Base-by-base conservation (phyloP, 2,113 vertebrate species). In the Gymnocephalus cernua region DNA sequence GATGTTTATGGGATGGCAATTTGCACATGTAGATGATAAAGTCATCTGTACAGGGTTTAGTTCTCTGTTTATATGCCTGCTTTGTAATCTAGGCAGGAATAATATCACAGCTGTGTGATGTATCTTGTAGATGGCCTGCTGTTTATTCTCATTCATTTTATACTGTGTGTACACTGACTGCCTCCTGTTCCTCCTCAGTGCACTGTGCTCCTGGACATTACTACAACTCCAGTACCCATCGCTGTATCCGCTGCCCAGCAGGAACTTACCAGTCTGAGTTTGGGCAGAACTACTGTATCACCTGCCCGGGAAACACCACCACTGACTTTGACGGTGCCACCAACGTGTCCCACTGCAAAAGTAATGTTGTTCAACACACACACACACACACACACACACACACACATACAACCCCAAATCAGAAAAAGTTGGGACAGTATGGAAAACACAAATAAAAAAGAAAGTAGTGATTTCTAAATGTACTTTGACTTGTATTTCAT, bases 291-390 rank as follows among this genome's bases (percentile, higher is more conserved):
- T 97, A 97, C 94, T 99, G 98, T 82, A 97, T 98, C 83, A 90
- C 96, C 79, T 99, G 98, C 44, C 97, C 98, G 0, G 98, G 98
- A 74, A 98, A 99, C 94, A 98, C 98, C 72, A 98, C 97, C 86
- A 98, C 97, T 0, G 98, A 99, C 95, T 99, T 98, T 0, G 97
- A 99, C 0, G 98, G 98, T 3, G 98, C 97, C 69, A 99, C 97
- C 88, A 97, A 96, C 0, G 97, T 99, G 56, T 95, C 96, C 82
- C 97, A 99, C 84, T 99, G 98, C 96, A 99, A 99, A 95, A 99
- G 98, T 99, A 96, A 50, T 89, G 32, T 29, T 63, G 21, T 21
- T 38, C 21, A 62, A 11, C 5, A 35, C 29, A 29, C 29, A 29
- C 27, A 29, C 27, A 29, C 27, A 29, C 27, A 29, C 29, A 29